Evolutionary conservation across 2,888 invertebrate species (phyloP).

Genomic region (Norana najaformis): DNA sequence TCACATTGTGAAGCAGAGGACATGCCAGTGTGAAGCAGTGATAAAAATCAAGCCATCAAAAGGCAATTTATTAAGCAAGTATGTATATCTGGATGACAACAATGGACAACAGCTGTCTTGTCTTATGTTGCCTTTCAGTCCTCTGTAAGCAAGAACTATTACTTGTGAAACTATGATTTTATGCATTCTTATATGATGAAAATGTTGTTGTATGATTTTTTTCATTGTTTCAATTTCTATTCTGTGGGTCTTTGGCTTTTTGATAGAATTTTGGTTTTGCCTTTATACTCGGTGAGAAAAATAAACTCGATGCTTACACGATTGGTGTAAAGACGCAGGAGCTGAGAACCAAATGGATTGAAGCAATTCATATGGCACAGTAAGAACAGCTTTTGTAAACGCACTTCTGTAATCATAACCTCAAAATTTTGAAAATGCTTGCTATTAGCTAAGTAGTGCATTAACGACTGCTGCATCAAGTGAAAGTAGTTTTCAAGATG

Average conservation of each 20-base stretch:
- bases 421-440: not conserved
- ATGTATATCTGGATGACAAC: no score
- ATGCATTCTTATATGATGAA: no score
- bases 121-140: no score
- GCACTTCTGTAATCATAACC: not conserved
- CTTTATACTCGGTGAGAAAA: conserved; percentile 35
- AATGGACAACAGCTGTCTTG: no score
- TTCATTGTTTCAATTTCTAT: no score
- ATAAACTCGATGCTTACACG: conserved; percentile 73
- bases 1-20: not conserved
- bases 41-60: not conserved
- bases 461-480: no score
- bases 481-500: not conserved
- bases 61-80: not conserved
- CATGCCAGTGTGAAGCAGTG: not conserved
- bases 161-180: no score
- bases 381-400: conserved; percentile 63
- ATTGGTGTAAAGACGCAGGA: conserved; percentile 87
- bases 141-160: no score
- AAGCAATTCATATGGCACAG: conserved; percentile 88
- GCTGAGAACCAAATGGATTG: conserved; percentile 86
- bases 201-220: no score
- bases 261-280: conserved; percentile 37
- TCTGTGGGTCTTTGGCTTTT: not conserved
- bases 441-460: not conserved